Evolutionary conservation across 2,113 vertebrate genomes (phyloP).

Genomic region (Amphiprion ocellaris): DNA sequence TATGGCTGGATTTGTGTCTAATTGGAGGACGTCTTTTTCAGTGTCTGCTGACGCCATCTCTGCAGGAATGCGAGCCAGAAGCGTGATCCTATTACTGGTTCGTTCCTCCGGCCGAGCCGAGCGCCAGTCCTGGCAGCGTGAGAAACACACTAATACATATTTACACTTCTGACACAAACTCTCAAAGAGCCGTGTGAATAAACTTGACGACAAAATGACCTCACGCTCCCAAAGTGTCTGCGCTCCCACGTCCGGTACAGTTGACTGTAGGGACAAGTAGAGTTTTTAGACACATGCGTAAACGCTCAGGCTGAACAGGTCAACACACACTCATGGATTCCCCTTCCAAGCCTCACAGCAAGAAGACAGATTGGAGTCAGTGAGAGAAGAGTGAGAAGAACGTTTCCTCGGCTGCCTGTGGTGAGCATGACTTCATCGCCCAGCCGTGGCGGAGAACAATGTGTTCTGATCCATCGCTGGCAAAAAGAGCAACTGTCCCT

Average conservation of each 20-base stretch:
- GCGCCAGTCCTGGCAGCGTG: slow-evolving; percentile 42
- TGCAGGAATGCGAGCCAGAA: slow-evolving; percentile 41
- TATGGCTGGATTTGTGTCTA: slow-evolving; percentile 23
- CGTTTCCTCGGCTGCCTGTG: slow-evolving; percentile 15
- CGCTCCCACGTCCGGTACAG: too few relatives aligned
- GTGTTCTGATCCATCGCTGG: slow-evolving; percentile 38
- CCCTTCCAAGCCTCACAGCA: slow-evolving; percentile 21
- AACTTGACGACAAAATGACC: background rate
- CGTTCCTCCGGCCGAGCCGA: slow-evolving; percentile 24
- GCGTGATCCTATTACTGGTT: slow-evolving; percentile 48
- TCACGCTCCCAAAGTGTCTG: background rate
- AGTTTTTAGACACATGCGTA: background rate
- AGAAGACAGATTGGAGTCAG: slow-evolving; percentile 63
- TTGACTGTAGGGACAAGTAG: too few relatives aligned
- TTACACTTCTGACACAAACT: background rate
- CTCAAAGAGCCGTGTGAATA: background rate
- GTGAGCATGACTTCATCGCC: slow-evolving; percentile 43
- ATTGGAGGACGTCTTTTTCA: slow-evolving; percentile 40
- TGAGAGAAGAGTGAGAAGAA: slow-evolving; percentile 22
- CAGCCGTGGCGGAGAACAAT: slow-evolving; percentile 25
- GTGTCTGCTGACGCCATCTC: slow-evolving; percentile 54
- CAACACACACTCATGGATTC: background rate
- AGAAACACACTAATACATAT: slow-evolving; percentile 19
- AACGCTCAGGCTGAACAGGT: background rate
- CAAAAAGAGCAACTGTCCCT: slow-evolving; percentile 42